Conservation (phyloP, 2,797 vertebrate species). For the Enteromius unitaeniatus region DNA sequence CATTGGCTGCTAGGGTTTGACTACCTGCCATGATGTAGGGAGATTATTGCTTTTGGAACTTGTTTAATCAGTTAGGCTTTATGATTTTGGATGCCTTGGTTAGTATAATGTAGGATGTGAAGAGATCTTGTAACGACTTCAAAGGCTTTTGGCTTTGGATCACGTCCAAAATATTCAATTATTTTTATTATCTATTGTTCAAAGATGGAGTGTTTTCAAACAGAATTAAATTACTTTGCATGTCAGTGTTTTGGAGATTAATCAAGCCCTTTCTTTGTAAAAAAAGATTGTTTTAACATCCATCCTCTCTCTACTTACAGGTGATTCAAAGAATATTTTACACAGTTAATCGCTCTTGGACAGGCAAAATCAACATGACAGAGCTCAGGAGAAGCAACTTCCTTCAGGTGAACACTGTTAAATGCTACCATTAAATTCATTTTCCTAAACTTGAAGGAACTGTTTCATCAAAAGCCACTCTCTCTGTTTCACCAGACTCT, state of each 20-base stretch:
- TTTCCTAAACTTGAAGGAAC: background rate
- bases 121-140: background rate
- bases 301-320: constrained; percentile 68
- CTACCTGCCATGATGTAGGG: background rate
- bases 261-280: background rate
- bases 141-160: background rate
- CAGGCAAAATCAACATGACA: constrained; percentile 90
- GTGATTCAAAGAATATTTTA: constrained; percentile 99
- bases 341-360: constrained; percentile 98
- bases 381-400: constrained; percentile 98
- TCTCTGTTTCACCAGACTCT: constrained; percentile 81
- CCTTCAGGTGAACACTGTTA: constrained; percentile 83
- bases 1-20: background rate
- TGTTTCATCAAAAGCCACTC: background rate
- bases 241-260: background rate
- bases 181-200: constrained; percentile 14
- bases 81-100: background rate
- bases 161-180: background rate
- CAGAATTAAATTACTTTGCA: background rate
- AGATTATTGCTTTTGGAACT: background rate
- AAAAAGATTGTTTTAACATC: background rate
- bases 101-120: background rate
- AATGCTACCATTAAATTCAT: constrained; percentile 8
- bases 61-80: constrained; percentile 1
- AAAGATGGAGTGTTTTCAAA: background rate